A percentile compares a stretch with the other conserved stretches of the same genome.
These are phyloP conservation scores for Hassar affinis DNA, from an alignment of 2,113 vertebrate genomes.

Conservation along the genomic window DNA sequence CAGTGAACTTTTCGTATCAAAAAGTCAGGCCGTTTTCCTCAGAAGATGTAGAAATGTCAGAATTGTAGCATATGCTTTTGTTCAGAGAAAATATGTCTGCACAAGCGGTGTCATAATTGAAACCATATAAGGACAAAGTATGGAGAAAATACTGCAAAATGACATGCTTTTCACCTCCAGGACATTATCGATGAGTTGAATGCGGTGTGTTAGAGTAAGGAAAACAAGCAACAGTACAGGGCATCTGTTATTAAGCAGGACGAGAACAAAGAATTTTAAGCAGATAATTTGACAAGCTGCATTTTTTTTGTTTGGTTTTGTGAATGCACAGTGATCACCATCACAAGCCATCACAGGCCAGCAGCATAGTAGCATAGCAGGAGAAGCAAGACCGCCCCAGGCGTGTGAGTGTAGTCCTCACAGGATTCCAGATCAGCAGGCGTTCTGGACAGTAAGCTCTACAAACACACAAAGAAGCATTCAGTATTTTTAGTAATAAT, in stretches of 20 bases:
- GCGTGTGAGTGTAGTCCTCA: not conserved
- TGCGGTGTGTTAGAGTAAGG: not conserved
- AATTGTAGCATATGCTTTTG: not conserved
- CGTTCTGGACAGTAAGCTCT: not conserved
- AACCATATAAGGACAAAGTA: not conserved
- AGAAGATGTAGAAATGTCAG: not conserved
- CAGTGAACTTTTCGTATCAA: not conserved
- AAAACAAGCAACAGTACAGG: not conserved
- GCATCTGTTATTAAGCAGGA: not conserved
- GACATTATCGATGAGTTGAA: not conserved
- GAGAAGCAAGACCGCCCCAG: not conserved
- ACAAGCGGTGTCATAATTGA: not conserved
- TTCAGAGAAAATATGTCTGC: not conserved
- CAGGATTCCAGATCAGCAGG: not conserved
- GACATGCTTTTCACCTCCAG: not conserved
- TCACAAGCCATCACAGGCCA: not conserved
- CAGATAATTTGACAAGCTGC: conserved; percentile 25
- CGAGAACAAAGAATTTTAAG: not conserved
- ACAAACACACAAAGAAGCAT: not conserved
- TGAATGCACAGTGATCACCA: not conserved
- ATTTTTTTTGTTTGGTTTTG: not conserved
- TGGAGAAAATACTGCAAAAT: not conserved
- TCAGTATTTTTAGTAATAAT: not conserved
- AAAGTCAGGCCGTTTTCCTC: not conserved
- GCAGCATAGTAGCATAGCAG: not conserved